Evolutionary conservation across 2,797 vertebrate species (phyloP), one percentile per base, ranked within the genome.

Genomic region (Microctenopoma steveboyesi): DNA sequence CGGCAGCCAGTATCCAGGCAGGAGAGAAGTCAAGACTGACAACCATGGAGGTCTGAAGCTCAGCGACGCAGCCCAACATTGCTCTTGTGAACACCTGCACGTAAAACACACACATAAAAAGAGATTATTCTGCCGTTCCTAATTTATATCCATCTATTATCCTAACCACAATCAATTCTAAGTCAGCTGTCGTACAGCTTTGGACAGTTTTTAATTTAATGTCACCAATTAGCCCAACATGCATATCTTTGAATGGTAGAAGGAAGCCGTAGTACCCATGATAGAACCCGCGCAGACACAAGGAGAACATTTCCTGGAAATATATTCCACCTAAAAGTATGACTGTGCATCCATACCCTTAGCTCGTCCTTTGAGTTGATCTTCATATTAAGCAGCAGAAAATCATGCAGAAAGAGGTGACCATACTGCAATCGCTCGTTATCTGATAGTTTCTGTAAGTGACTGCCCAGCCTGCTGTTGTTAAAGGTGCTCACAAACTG

Each of bases 1-100:
- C 77, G 5, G 91, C 90, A 30, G 90, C 92, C 66, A 43, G 54
- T 27, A 93, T 86, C 93, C 93, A 95, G 22, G 90, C 85, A n/a
- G 92, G 92, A 55, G 91, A 92, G 45, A 92, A 71, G 13, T 86
- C 81, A 22, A 64, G 5, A 11, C 1, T 6, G 3, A 72, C 66
- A 0, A 56, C 64, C 52, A 78, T 18, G 7, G 67, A 75, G 1
- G 18, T 55, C 82, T 93, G 93, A 3, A 95, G 91, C 63, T 92
- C 86, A 0, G 56, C 70, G 35, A 94, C 64, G 10, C 89, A 92
- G 53, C 90, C 79, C 72, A 72, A 46, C 74, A 89, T 0, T 16
- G 91, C 90, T 27, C 58, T 10, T 64, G 30, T 74, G 61, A 91
- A 77, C 59, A 94, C 82, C 93, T 95, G 76, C 0, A n/a, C 22